Conservation (phyloP, 2,888 invertebrate genomes). For the Cantharis flavilabris region DNA sequence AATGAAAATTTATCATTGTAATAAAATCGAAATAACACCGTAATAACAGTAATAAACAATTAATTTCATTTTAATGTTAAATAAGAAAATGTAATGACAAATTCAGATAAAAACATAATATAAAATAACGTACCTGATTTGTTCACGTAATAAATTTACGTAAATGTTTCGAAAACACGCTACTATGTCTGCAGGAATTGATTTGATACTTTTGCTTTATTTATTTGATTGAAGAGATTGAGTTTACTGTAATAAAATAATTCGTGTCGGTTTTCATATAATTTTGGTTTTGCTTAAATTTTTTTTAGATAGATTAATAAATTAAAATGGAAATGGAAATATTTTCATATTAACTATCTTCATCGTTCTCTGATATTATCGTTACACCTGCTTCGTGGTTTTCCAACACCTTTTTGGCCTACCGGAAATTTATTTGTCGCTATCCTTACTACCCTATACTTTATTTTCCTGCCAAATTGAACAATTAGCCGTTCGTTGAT, state of each 20-base stretch:
- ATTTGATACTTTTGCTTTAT: neutral
- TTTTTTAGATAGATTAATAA: neutral
- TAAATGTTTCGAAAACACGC: conserved; percentile 24
- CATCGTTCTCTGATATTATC: too few species aligned
- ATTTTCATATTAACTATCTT: too few species aligned
- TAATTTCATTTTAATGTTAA: neutral
- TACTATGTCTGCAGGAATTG: conserved; percentile 11
- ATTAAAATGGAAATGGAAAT: too few species aligned
- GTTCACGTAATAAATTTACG: conserved; percentile 22
- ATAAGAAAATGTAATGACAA: conserved; percentile 11
- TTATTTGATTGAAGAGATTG: neutral
- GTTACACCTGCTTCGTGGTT: too few species aligned
- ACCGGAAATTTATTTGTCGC: too few species aligned
- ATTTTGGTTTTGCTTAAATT: neutral
- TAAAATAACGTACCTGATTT: conserved; percentile 3
- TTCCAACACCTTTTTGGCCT: too few species aligned
- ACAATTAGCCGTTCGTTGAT: too few species aligned
- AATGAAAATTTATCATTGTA: neutral
- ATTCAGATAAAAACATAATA: conserved; percentile 12
- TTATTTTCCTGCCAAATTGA: too few species aligned
- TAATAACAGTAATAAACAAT: neutral
- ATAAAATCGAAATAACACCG: neutral
- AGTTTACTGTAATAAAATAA: neutral
- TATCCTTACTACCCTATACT: too few species aligned
- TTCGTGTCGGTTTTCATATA: neutral